Evolutionary conservation across 1,140 invertebrate species (phyloP).

Genomic region (Micrasema minimum): DNA sequence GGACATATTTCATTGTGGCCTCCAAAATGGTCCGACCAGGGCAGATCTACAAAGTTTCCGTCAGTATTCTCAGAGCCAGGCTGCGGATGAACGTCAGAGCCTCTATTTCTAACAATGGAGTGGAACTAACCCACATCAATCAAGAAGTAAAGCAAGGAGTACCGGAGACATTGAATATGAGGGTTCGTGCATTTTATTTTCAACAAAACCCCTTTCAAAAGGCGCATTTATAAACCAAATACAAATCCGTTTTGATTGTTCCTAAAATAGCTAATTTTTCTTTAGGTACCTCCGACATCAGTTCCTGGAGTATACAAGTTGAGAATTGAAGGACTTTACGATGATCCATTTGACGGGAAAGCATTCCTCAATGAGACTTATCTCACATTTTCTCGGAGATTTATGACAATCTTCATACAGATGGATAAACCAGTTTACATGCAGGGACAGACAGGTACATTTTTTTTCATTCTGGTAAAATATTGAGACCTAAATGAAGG

Average conservation of each 20-base stretch:
- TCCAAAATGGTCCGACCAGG: conserved; percentile 87
- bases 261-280: not conserved
- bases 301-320: conserved; percentile 85
- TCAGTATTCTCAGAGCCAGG: conserved; percentile 78
- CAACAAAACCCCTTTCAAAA: too few relatives aligned
- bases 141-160: conserved; percentile 82
- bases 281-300: conserved; percentile 82
- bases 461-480: too few relatives aligned
- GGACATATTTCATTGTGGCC: conserved; percentile 89
- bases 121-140: conserved; percentile 82
- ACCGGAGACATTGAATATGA: conserved; percentile 85
- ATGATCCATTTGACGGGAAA: conserved; percentile 83
- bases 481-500: too few relatives aligned
- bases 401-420: conserved; percentile 96
- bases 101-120: conserved; percentile 86
- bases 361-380: conserved; percentile 87
- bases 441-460: conserved; percentile 86
- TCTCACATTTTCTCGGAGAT: conserved; percentile 81
- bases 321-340: conserved; percentile 88
- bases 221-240: too few relatives aligned
- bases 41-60: conserved; percentile 85
- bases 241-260: too few relatives aligned
- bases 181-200: conserved; percentile 62
- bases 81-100: conserved; percentile 82
- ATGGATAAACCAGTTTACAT: conserved; percentile 95